These are phyloP conservation scores for Hymenopus coronatus DNA, from an alignment of 2,888 invertebrate species.

Conservation along the genomic window DNA sequence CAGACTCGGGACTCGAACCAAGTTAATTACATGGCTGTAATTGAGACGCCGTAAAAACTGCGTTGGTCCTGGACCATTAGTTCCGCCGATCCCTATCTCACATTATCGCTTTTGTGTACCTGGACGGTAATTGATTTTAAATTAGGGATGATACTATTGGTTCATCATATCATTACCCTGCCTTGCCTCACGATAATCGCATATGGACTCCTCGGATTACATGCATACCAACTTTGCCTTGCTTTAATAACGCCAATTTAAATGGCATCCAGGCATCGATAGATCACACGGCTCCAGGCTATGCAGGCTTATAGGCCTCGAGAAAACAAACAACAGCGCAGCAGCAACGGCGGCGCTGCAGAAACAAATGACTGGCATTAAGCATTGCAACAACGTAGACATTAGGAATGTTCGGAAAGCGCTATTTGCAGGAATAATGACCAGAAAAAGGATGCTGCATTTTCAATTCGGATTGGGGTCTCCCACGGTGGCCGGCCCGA, in stretches of 20 bases:
- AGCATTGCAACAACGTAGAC: neutral
- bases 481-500: neutral
- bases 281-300: constrained; percentile 10
- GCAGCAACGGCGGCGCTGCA: neutral
- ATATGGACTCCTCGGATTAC: constrained; percentile 3
- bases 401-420: neutral
- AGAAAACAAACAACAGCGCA: neutral
- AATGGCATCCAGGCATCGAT: constrained; percentile 21
- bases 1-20: neutral
- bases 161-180: constrained; percentile 2
- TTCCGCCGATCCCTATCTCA: neutral
- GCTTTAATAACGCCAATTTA: constrained; percentile 23
- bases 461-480: neutral
- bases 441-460: neutral
- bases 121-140: constrained; percentile 13
- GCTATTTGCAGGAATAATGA: neutral
- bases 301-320: neutral
- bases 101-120: neutral
- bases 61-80: neutral
- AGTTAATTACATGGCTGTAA: neutral
- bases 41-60: neutral
- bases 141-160: constrained; percentile 14
- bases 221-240: neutral
- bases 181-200: neutral
- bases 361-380: constrained; percentile 7